A percentile compares a stretch with the other conserved stretches of the same genome.
These are phyloP conservation scores for Nothobranchius kuhntae DNA, from an alignment of 2,113 vertebrate species.

Conservation along the genomic window DNA sequence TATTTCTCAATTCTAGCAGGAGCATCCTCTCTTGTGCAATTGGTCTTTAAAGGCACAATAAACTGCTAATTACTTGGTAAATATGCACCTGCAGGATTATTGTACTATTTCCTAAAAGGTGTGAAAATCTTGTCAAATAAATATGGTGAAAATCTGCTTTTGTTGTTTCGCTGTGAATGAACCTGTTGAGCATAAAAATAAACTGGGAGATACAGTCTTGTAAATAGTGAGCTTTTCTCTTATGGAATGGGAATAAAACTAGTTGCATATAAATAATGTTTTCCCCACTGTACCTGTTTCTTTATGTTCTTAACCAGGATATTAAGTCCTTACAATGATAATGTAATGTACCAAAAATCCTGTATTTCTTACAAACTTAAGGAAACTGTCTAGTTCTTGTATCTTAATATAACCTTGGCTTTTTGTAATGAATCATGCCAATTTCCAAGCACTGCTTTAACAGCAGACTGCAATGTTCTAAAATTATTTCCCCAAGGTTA, in stretches of 20 bases:
- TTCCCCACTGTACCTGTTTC: too few species aligned
- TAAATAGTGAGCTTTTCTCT: conserved; percentile 28
- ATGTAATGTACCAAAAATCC: neutral
- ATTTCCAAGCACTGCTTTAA: too few species aligned
- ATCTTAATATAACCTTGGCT: too few species aligned
- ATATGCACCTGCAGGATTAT: too few species aligned
- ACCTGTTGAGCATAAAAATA: conserved; percentile 14
- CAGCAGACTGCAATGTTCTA: too few species aligned
- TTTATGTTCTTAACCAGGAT: neutral
- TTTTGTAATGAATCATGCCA: too few species aligned
- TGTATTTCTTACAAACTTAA: too few species aligned
- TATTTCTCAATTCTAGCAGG: conserved; percentile 12
- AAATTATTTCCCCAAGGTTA: too few species aligned
- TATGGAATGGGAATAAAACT: neutral
- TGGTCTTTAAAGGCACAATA: conserved; percentile 27
- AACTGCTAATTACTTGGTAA: conserved; percentile 33
- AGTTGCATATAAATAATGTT: neutral
- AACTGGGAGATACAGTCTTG: conserved; percentile 29
- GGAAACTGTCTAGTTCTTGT: too few species aligned
- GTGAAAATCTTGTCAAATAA: conserved; percentile 22
- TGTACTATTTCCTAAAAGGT: too few species aligned
- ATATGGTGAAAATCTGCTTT: conserved; percentile 38
- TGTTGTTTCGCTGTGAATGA: conserved; percentile 17
- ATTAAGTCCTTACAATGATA: neutral
- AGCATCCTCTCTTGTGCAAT: conserved; percentile 17